These are phyloP conservation scores for Percopsis omiscomaycus DNA, from an alignment of 2,797 vertebrate genomes.

Conservation along the genomic window DNA sequence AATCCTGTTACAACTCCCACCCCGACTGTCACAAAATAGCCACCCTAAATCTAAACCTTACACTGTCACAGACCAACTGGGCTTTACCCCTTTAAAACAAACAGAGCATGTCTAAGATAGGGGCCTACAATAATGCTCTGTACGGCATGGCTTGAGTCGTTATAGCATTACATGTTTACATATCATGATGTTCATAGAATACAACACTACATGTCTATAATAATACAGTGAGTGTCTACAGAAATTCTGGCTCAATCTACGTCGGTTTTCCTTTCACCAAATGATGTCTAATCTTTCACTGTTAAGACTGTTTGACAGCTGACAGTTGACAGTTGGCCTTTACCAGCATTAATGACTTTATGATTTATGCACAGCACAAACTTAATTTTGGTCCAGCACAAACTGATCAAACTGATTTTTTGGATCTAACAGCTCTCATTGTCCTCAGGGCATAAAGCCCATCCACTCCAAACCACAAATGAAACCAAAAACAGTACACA, in stretches of 20 bases:
- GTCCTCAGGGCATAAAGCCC: no score
- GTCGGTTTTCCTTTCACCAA: background rate
- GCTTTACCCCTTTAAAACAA: background rate
- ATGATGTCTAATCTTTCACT: background rate
- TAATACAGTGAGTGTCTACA: background rate
- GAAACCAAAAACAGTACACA: no score
- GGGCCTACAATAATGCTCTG: slow-evolving; percentile 1
- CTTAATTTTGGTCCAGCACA: background rate
- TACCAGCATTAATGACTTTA: background rate
- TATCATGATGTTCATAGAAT: background rate
- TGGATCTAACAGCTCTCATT: no score
- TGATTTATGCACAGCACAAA: background rate
- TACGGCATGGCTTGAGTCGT: background rate
- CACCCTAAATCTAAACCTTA: background rate
- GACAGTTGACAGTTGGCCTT: background rate
- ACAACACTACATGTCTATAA: background rate
- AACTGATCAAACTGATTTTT: background rate
- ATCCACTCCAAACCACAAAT: no score
- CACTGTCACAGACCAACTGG: background rate
- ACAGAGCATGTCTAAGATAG: background rate
- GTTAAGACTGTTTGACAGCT: background rate
- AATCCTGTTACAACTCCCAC: slow-evolving; percentile 73
- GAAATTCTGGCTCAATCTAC: background rate
- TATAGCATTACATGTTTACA: slow-evolving; percentile 4
- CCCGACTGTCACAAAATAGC: background rate